Evolutionary conservation across 2,888 invertebrate genomes (phyloP).

Genomic region (Tenthredo distinguenda): DNA sequence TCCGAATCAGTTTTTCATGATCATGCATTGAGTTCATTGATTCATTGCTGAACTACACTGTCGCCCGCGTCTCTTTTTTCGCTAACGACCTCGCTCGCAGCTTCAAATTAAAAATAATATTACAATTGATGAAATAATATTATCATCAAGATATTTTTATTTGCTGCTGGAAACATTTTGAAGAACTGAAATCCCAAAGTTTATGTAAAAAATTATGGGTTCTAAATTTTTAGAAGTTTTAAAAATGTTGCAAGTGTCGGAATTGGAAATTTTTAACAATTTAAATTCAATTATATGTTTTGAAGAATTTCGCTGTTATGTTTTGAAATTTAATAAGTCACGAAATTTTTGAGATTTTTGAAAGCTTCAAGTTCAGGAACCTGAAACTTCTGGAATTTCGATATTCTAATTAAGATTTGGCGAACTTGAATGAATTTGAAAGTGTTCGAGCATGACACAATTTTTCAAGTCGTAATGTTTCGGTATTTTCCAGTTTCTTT

Average conservation of each 20-base stretch:
- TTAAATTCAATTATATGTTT: slow-evolving; percentile 35
- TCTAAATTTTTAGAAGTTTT: slow-evolving; percentile 34
- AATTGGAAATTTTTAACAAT: slow-evolving; percentile 39
- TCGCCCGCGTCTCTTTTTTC: slow-evolving; percentile 35
- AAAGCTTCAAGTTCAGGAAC: slow-evolving; percentile 37
- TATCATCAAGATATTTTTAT: slow-evolving; percentile 37
- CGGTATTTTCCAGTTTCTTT: slow-evolving; percentile 32
- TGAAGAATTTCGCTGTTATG: slow-evolving; percentile 35
- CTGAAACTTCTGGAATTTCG: neutral
- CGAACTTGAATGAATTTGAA: slow-evolving; percentile 3
- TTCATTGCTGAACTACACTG: slow-evolving; percentile 41
- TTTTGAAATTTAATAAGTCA: slow-evolving; percentile 30
- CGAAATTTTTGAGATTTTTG: slow-evolving; percentile 34
- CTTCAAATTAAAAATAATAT: slow-evolving; percentile 38
- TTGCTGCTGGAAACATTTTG: slow-evolving; percentile 20
- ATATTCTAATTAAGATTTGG: no score
- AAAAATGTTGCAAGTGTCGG: slow-evolving; percentile 27
- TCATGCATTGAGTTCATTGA: slow-evolving; percentile 37
- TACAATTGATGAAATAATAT: slow-evolving; percentile 34
- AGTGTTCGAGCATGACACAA: slow-evolving; percentile 23
- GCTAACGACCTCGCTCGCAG: slow-evolving; percentile 30
- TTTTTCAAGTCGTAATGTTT: slow-evolving; percentile 22
- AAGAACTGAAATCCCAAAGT: slow-evolving; percentile 23
- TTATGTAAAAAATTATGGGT: slow-evolving; percentile 35
- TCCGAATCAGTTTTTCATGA: no score